Evolutionary conservation across 2,888 invertebrate genomes (phyloP), one percentile per base, ranked within the genome.

Genomic region (Drosophila infuscata): DNA sequence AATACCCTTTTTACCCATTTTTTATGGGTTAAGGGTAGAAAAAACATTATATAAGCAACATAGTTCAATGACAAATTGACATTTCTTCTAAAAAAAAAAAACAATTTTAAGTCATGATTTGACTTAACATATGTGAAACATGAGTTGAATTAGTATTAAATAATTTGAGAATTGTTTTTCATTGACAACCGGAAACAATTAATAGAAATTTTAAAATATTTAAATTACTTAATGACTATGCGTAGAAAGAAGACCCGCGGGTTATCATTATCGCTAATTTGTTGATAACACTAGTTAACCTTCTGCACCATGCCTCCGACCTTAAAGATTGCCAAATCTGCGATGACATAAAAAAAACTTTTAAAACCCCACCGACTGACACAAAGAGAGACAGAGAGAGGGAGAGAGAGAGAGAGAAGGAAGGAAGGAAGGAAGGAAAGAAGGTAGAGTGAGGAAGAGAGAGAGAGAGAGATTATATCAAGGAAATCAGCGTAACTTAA

Each of bases 131-230:
- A 8, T 25, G 48, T 25, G 3, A 48, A 25, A 48, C 8, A 15
- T 3, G 20, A 20, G 20, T 20, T 20, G 20, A 43, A 6, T 43
- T 6, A 12, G 11, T 43, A 46, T 46, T 15, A 15, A 15, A 46
- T 25, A 11, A 52, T 48, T 59, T 43, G 3, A 15, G 8, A 46
- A 25, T 25, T 25, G 33, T 30, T 58, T 41, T 49, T 35, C 63
- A 83, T 76, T 70, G 62, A 72, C 56, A 83, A 81, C 88, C 84
- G 84, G 84, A 85, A 85, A 89, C 61, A 65, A 75, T 83, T 72
- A 83, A 78, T 81, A 62, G 30, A 63, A 63, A 59, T 43, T 54
- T 20, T 4, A 20, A 35, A 33, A 25, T 60, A 15, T 60, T 53
- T 3, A 30, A 54, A 8, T 63, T 64, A 6, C 53, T 63, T 66